Base-by-base conservation (phyloP, 2,797 vertebrate species). In the Onychomys arenicola region DNA sequence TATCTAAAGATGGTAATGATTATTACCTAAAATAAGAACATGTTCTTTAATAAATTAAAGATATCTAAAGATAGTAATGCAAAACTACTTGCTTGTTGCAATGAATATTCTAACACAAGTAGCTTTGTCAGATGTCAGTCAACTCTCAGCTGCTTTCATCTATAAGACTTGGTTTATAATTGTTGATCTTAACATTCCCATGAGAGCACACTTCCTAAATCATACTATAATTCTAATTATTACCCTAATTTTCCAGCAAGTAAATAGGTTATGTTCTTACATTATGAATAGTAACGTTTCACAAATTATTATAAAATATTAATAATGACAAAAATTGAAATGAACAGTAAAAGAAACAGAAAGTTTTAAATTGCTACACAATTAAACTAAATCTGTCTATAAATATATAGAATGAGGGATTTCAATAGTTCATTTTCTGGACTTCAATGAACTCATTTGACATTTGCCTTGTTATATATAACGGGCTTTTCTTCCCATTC, bases 381-480 rank as follows among this genome's bases (percentile, higher is more conserved):
- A 81, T 19, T 86, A 46, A 93, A 92, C 94, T 6, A 52, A 91
- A 89, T 87, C 93, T 93, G 21, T 59, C 27, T 69, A 46, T 40
- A 59, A 84, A 57, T 90, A 93, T 78, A 65, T 90, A 46, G 29
- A 96, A 89, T 57, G 25, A 17, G 34, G 71, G 0, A 6, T 93
- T 82, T 96, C 78, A 92, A 82, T 21, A 86, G 43, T 80, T 2
- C 10, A 25, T 90, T 93, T 96, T 49, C 57, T 92, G 84, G 89
- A 90, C 89, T 83, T 96, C 95, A 96, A 95, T 94, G n/a, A 86
- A 49, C 14, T 82, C 23, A 75, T n/a, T 29, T 91, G 93, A 69
- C 23, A 95, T 92, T 80, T 95, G 34, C 91, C 76, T 83, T 57
- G 5, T 43, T 80, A 6, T 17, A 83, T 87, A 80, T 84, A n/a